Percentiles rank a stretch among this genome's conserved stretches.
These are phyloP conservation scores for Meta bourneti DNA, from an alignment of 2,888 invertebrate genomes.

Conservation along the genomic window DNA sequence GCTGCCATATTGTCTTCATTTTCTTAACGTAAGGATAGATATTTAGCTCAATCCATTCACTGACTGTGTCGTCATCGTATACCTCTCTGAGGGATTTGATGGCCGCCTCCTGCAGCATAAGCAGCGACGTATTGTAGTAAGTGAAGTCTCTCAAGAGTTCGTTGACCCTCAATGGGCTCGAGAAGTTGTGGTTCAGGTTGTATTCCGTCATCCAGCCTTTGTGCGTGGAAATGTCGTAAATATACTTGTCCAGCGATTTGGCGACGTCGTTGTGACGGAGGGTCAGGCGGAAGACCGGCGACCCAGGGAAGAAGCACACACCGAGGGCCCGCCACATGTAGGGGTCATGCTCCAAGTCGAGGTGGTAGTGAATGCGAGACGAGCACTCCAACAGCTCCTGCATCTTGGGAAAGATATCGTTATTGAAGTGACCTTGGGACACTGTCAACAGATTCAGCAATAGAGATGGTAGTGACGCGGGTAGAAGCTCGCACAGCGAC, in stretches of 20 bases:
- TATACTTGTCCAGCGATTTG: conserved; percentile 77
- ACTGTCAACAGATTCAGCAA: conserved; percentile 79
- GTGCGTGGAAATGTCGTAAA: conserved; percentile 77
- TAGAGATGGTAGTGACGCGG: conserved; percentile 79
- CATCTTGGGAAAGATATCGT: conserved; percentile 72
- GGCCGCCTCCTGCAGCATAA: conserved; percentile 80
- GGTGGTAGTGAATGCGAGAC: conserved; percentile 61
- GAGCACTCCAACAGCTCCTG: conserved; percentile 77
- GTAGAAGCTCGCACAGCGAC: conserved; percentile 80
- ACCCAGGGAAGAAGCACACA: conserved; percentile 86
- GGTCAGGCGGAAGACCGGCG: conserved; percentile 82
- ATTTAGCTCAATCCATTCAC: conserved; percentile 79
- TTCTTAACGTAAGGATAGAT: conserved; percentile 78
- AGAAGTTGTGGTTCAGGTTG: conserved; percentile 78
- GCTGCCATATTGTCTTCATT: conserved; percentile 77
- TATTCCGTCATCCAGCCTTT: conserved; percentile 79
- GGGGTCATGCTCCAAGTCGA: conserved; percentile 84
- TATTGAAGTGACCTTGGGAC: conserved; percentile 82
- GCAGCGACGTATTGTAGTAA: conserved; percentile 74
- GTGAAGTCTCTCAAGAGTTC: conserved; percentile 79
- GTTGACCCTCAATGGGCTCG: conserved; percentile 78
- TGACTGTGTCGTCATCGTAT: conserved; percentile 80
- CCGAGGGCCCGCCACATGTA: conserved; percentile 85
- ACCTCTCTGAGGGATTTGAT: conserved; percentile 84
- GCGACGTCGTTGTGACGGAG: conserved; percentile 77